Evolutionary conservation across 2,888 invertebrate genomes (phyloP).

Genomic region (Mythimna ferrago): DNA sequence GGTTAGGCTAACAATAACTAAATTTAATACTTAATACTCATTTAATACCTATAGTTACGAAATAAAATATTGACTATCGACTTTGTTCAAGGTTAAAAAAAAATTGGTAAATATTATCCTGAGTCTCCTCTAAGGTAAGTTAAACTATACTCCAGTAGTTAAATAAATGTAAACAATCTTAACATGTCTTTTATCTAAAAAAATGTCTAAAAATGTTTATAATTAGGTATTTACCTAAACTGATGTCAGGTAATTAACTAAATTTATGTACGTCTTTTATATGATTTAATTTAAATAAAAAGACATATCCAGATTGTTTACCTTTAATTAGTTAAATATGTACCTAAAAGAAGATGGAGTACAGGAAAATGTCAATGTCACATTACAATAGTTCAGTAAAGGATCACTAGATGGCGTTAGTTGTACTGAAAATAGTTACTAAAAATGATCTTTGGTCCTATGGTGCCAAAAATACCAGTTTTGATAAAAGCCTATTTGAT

Average conservation of each 20-base stretch:
- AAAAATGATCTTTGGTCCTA: background rate
- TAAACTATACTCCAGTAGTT: background rate
- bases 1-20: conserved; percentile 72
- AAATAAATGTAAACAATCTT: too few relatives aligned
- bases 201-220: too few relatives aligned
- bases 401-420: conserved; percentile 39
- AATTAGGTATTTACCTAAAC: too few relatives aligned
- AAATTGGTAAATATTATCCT: conserved; percentile 20
- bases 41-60: conserved; percentile 75
- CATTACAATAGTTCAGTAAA: background rate
- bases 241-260: too few relatives aligned
- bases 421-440: background rate
- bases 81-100: conserved; percentile 57
- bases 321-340: too few relatives aligned
- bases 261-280: too few relatives aligned
- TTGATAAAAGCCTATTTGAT: conserved; percentile 4
- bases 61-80: conserved; percentile 66
- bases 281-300: too few relatives aligned
- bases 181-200: too few relatives aligned
- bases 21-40: conserved; percentile 82
- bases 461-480: background rate
- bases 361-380: background rate
- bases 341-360: too few relatives aligned
- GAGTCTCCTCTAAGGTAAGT: conserved; percentile 6
- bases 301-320: too few relatives aligned